These are phyloP conservation scores for Chaenodraco wilsoni DNA, from an alignment of 2,797 vertebrate species.

Conservation along the genomic window DNA sequence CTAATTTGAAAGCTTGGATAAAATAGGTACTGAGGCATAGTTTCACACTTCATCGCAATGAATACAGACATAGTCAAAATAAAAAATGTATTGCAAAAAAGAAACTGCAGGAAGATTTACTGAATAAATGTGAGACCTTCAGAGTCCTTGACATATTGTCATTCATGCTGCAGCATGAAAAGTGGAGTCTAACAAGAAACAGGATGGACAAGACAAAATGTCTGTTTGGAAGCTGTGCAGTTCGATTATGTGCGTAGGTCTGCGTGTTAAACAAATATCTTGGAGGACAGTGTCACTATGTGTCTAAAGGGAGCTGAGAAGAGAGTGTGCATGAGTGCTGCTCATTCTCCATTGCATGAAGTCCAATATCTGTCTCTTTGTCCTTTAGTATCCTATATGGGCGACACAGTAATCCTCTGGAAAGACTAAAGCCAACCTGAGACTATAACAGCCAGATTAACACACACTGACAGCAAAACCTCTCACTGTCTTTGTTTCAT, in stretches of 20 bases:
- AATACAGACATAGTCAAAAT: neutral
- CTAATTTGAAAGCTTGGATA: neutral
- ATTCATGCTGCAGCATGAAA: neutral
- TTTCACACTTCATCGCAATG: neutral
- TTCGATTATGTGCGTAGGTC: slow-evolving; percentile 9
- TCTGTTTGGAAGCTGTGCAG: neutral
- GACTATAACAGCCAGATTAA: slow-evolving; percentile 46
- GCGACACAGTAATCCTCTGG: slow-evolving; percentile 59
- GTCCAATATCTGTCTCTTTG: slow-evolving; percentile 12
- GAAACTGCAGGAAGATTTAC: neutral
- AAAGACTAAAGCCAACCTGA: slow-evolving; percentile 56
- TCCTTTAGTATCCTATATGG: slow-evolving; percentile 57
- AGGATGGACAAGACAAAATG: neutral
- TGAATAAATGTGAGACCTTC: no score
- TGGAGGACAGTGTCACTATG: slow-evolving; percentile 36
- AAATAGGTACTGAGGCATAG: neutral
- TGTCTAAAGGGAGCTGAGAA: slow-evolving; percentile 27
- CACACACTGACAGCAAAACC: slow-evolving; percentile 30
- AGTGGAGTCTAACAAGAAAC: neutral
- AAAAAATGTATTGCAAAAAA: neutral
- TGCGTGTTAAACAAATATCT: slow-evolving; percentile 41
- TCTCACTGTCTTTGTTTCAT: slow-evolving; percentile 42
- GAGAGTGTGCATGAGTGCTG: slow-evolving; percentile 54
- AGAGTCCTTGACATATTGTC: no score
- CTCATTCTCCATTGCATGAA: slow-evolving; percentile 59